Percentiles rank a stretch among this genome's conserved stretches.
These are phyloP conservation scores for Drosophila ficusphila DNA, from an alignment of 1,140 invertebrate species.

Conservation along the genomic window DNA sequence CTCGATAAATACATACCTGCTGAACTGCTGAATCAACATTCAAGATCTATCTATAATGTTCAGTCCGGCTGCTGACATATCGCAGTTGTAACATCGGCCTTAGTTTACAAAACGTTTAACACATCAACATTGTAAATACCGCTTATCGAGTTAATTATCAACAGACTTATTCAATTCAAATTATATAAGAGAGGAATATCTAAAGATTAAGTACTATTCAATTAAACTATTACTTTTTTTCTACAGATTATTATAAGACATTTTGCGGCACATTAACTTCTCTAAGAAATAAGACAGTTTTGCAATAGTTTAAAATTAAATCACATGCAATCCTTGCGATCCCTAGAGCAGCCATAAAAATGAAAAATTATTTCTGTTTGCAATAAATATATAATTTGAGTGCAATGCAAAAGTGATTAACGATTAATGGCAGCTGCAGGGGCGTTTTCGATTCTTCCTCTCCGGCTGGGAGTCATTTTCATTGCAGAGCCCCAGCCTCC, in stretches of 20 bases:
- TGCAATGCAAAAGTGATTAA: slow-evolving; percentile 58
- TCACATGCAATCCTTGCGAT: background rate
- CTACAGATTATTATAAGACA: background rate
- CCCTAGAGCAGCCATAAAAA: slow-evolving; percentile 1
- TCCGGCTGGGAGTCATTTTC: slow-evolving; percentile 14
- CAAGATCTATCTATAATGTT: slow-evolving; percentile 6
- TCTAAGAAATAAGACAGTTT: too few species aligned
- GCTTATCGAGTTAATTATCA: slow-evolving; percentile 4
- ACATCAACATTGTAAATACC: slow-evolving; percentile 2
- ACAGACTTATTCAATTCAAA: background rate
- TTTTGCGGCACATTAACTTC: too few species aligned
- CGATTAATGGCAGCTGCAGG: slow-evolving; percentile 79
- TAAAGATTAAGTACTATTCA: too few species aligned
- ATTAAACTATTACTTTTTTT: too few species aligned
- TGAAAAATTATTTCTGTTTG: slow-evolving; percentile 13
- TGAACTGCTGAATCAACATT: slow-evolving; percentile 25
- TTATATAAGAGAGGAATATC: too few species aligned
- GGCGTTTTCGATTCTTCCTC: slow-evolving; percentile 56
- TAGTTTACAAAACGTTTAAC: slow-evolving; percentile 5
- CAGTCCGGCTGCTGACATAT: slow-evolving; percentile 29
- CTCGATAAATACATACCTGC: slow-evolving; percentile 33
- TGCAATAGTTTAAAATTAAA: background rate
- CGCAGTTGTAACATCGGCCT: slow-evolving; percentile 18
- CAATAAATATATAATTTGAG: slow-evolving; percentile 34
- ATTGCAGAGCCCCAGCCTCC: slow-evolving; percentile 61